phyloP scores from a whole-genome alignment of 1,140 invertebrate genomes.

The Oncopodura yosiiana region DNA sequence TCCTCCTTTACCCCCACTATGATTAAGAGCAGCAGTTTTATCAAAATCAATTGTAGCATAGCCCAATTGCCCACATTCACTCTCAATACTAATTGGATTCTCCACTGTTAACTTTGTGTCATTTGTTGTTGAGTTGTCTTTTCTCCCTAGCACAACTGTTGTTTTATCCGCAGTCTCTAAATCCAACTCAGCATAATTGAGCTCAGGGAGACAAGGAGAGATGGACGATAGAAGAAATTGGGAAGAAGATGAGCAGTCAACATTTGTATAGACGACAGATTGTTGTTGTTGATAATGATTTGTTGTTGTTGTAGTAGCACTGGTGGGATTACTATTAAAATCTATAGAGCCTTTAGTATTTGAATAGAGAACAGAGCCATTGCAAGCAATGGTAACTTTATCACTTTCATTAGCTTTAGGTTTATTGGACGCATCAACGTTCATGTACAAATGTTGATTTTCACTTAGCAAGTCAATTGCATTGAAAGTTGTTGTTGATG shows the following conservation, averaged over 20 bases:
- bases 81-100: neutral
- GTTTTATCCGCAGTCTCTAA: constrained; percentile 38
- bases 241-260: constrained; percentile 42
- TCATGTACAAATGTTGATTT: constrained; percentile 32
- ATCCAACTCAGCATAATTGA: constrained; percentile 46
- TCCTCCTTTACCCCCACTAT: no score
- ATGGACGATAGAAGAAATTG: constrained; percentile 37
- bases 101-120: neutral
- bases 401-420: neutral
- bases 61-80: constrained; percentile 41
- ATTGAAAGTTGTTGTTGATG: neutral
- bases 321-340: neutral
- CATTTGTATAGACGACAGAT: constrained; percentile 34
- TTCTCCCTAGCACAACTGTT: constrained; percentile 3
- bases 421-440: no score
- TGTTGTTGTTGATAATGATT: neutral
- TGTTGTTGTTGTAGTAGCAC: neutral
- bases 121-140: constrained; percentile 20
- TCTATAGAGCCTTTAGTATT: neutral
- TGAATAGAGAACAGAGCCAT: constrained; percentile 35
- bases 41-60: constrained; percentile 92
- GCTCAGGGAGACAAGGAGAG: constrained; percentile 40
- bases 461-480: neutral
- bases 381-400: constrained; percentile 41
- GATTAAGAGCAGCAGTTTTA: constrained; percentile 70